Percentiles rank a stretch among this genome's conserved stretches.
These are phyloP conservation scores for Priocnemis perturbator DNA, from an alignment of 2,888 invertebrate species.

Conservation along the genomic window DNA sequence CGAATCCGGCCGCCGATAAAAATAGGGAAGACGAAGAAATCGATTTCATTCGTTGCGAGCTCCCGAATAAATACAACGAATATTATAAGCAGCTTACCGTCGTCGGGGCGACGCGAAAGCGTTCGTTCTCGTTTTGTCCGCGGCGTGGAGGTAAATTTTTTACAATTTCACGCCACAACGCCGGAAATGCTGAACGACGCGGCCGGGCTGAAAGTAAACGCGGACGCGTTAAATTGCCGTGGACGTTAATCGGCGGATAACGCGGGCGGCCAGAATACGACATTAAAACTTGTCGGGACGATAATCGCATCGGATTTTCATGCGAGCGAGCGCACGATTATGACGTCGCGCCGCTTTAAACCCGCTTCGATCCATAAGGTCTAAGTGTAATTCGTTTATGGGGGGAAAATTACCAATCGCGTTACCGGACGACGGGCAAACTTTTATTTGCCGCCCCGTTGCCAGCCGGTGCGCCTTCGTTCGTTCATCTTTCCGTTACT, in stretches of 20 bases:
- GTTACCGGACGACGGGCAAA: background rate
- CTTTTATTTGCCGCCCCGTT: conserved; percentile 7
- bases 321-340: conserved; percentile 13
- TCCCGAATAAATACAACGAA: no score
- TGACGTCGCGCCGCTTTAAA: no score
- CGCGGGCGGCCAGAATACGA: conserved; percentile 52
- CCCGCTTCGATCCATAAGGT: background rate
- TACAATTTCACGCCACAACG: background rate
- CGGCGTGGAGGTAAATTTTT: background rate
- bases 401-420: background rate
- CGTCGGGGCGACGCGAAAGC: no score
- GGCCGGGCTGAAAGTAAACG: conserved; percentile 16
- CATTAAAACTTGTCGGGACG: conserved; percentile 55
- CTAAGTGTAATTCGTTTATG: conserved; percentile 8
- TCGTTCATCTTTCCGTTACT: no score
- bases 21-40: no score
- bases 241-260: conserved; percentile 55
- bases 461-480: no score
- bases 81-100: no score
- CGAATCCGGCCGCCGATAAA: no score
- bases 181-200: conserved; percentile 14
- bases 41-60: no score
- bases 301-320: conserved; percentile 58
- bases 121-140: no score
- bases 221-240: conserved; percentile 42